Evolutionary conservation across 2,888 invertebrate genomes (phyloP).

Genomic region (Cetonia aurata): DNA sequence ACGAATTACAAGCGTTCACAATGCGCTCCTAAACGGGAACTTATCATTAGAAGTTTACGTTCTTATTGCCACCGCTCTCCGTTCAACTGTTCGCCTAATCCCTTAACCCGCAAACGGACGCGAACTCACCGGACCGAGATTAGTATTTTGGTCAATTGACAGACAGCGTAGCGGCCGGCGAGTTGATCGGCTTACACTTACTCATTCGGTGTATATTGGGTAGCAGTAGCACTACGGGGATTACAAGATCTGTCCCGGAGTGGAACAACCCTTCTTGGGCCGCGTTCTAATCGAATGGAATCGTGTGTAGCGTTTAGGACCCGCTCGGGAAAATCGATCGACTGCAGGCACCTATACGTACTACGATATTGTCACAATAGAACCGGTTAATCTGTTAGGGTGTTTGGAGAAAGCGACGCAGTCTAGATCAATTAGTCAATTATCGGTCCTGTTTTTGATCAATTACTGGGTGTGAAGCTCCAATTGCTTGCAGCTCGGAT

Average conservation of each 20-base stretch:
- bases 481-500: background rate
- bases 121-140: conserved; percentile 45
- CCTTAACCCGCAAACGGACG: conserved; percentile 44
- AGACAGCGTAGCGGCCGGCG: no score
- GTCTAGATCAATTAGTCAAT: conserved; percentile 56
- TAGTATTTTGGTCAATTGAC: conserved; percentile 54
- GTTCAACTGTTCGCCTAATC: conserved; percentile 28
- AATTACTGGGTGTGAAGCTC: conserved; percentile 33
- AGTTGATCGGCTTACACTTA: conserved; percentile 53
- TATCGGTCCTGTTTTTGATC: conserved; percentile 55
- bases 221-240: conserved; percentile 24
- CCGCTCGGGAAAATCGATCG: background rate
- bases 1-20: conserved; percentile 21
- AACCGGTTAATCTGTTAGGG: conserved; percentile 54
- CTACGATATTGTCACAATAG: conserved; percentile 34
- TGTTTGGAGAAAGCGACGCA: conserved; percentile 46
- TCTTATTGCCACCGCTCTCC: conserved; percentile 17
- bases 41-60: conserved; percentile 33
- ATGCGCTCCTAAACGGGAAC: conserved; percentile 4
- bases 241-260: conserved; percentile 45
- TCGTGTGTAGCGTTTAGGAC: conserved; percentile 46
- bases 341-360: background rate
- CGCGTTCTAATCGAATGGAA: conserved; percentile 38
- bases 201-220: background rate
- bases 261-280: conserved; percentile 47